Evolutionary conservation across 1,140 invertebrate genomes (phyloP), one percentile per base, ranked within the genome.

Genomic region (Camponotus vicinus): DNA sequence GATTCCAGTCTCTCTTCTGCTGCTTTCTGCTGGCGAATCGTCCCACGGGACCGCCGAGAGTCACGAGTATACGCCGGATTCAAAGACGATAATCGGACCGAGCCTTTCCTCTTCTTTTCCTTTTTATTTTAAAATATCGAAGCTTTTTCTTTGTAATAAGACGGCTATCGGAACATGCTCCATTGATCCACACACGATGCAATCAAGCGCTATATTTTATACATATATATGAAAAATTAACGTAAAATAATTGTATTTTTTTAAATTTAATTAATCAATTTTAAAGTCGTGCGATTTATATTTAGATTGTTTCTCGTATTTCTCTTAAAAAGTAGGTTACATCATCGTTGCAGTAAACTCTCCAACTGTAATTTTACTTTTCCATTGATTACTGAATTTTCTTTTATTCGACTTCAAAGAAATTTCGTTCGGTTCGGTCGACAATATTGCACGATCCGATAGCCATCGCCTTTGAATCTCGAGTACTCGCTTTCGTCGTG

Each of bases 1-100:
- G 79, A 73, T 86, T 87, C 85, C 78, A 76, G 79, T 75, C 79
- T 89, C 79, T 89, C 85, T 89, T 89, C 85, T 75, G 69, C 66
- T 71, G 80, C 66, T 83, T 77, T 77, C 66, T 18, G 49, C 67
- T 89, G 77, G 42, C 59, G 63, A 86, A 84, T 79, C 55, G 88
- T 86, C 42, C 57, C 84, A 42, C 55, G 70, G 61, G 77, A 79
- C 70, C 37, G 40, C 45, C 61, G 63, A 88, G 79, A 88, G 83
- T 86, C 88, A 86, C 83, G 87, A 89, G 86, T 61, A 70, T 49
- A 49, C 57, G 64, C 55, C 52, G 77, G 87, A 86, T 89, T 89
- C 73, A 89, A 88, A 89, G 77, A 89, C 85, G 82, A 27, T 83
- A 73, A 83, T 83, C 79, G 40, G 55, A 75, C 73, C 40, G 55